Evolutionary conservation across 2,797 vertebrate species (phyloP).

Genomic region (Sebastes kiyomatsui): DNA sequence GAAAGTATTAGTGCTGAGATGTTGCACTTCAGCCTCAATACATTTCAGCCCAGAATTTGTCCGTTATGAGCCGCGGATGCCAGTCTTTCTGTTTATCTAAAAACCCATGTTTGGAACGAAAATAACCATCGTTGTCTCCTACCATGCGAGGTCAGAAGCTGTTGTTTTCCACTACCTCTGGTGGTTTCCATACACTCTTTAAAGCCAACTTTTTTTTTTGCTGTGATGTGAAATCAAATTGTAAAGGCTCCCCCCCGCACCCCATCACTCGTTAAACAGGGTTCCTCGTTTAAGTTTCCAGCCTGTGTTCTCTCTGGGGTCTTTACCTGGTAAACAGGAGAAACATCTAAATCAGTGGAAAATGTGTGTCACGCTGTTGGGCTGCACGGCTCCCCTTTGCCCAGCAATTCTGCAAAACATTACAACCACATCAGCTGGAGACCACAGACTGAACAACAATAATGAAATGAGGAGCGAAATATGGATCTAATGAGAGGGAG

Average conservation of each 20-base stretch:
- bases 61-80: conserved; percentile 1
- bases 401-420: conserved; percentile 58
- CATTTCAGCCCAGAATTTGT: conserved; percentile 15
- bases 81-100: conserved; percentile 47
- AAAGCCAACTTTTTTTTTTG: conserved; percentile 33
- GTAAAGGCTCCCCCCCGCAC: neutral
- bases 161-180: conserved; percentile 44
- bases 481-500: conserved; percentile 1
- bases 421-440: conserved; percentile 62
- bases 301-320: conserved; percentile 66
- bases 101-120: conserved; percentile 23
- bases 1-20: conserved; percentile 57
- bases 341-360: conserved; percentile 78
- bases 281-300: conserved; percentile 76
- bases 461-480: conserved; percentile 21
- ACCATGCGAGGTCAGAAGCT: conserved; percentile 23
- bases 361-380: conserved; percentile 67
- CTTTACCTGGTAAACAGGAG: conserved; percentile 77
- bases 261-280: conserved; percentile 59
- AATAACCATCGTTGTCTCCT: conserved; percentile 18
- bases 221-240: conserved; percentile 60
- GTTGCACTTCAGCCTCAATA: conserved; percentile 40
- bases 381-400: conserved; percentile 40
- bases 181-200: conserved; percentile 50
- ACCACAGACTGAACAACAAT: conserved; percentile 51